Conservation (phyloP, 2,113 vertebrate genomes). For the Odontesthes bonariensis region DNA sequence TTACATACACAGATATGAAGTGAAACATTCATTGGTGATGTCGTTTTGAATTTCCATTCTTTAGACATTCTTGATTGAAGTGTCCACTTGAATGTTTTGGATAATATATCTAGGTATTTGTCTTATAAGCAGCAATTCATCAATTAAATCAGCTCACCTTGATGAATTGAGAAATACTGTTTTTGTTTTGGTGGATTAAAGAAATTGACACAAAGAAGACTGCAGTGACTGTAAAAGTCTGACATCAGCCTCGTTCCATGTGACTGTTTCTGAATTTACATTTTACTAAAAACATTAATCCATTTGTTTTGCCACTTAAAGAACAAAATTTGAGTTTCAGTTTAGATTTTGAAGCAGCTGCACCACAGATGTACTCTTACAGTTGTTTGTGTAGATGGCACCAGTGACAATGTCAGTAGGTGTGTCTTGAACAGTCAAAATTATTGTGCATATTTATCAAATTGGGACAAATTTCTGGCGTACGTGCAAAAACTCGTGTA, state of each 20-base stretch:
- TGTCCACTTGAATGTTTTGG: conserved; percentile 12
- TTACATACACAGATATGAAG: conserved; percentile 7
- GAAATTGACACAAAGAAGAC: not conserved
- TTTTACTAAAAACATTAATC: not conserved
- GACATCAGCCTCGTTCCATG: conserved; percentile 7
- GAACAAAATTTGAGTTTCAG: not conserved
- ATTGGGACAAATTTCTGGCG: not conserved
- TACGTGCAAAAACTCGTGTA: not conserved
- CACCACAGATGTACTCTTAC: not conserved
- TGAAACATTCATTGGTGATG: not conserved
- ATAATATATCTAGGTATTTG: conserved; percentile 22
- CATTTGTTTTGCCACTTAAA: not conserved
- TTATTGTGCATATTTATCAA: not conserved
- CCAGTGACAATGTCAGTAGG: conserved; percentile 7
- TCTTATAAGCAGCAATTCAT: conserved; percentile 33
- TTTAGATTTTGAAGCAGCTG: not conserved
- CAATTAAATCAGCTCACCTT: conserved; percentile 22
- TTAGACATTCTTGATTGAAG: not conserved
- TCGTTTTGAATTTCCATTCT: not conserved
- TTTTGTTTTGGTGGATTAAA: conserved; percentile 1
- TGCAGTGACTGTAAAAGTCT: not conserved
- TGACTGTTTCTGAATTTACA: conserved; percentile 30
- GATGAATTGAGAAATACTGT: not conserved
- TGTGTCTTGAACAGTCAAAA: not conserved
- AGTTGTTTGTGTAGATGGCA: conserved; percentile 8